Base-by-base conservation (phyloP, 1,140 invertebrate species). In the Thalassaphorura encarpata region DNA sequence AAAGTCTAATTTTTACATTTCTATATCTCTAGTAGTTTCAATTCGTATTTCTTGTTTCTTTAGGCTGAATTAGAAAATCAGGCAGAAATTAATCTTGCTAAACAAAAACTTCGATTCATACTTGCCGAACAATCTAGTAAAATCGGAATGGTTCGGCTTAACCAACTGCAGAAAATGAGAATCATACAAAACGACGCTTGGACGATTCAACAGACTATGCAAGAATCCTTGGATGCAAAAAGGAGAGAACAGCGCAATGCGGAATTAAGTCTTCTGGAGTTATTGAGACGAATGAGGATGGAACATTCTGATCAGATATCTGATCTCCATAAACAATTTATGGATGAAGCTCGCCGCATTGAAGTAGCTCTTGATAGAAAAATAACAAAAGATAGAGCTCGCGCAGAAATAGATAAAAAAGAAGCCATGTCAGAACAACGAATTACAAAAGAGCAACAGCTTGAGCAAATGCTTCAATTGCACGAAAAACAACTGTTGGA, bases 41-140 rank as follows among this genome's bases (percentile, higher is more conserved):
- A 21, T n/a, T n/a, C n/a, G n/a, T n/a, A 55, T 26, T 55, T 36
- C 11, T n/a, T 26, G 53, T 2, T 23, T 29, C 39, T 47, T 5
- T 46, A 61, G 71, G 76, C 82, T 0, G 80, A 83, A 67, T 87
- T 93, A 68, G 80, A 85, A 66, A 89, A 93, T 66, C 85, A 93
- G 67, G 80, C 81, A 19, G 83, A 94, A 67, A 76, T 92, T 15
- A 89, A 89, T 75, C 80, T 87, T 41, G 87, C 87, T 61, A 90
- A 90, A 72, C 88, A 94, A 69, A 92, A 91, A 78, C 84, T 94
- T 13, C 93, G 93, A 67, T 87, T 91, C 72, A 73, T 94, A 23
- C 81, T 92, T 71, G 92, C 90, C 70, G 89, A 93, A 68, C 89
- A 94, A 67, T 86, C 92, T 68, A 84, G 82, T 31, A 83, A 84